Evolutionary conservation across 2,797 vertebrate genomes (phyloP), one percentile per base, ranked within the genome.

Genomic region (Allobates femoralis): DNA sequence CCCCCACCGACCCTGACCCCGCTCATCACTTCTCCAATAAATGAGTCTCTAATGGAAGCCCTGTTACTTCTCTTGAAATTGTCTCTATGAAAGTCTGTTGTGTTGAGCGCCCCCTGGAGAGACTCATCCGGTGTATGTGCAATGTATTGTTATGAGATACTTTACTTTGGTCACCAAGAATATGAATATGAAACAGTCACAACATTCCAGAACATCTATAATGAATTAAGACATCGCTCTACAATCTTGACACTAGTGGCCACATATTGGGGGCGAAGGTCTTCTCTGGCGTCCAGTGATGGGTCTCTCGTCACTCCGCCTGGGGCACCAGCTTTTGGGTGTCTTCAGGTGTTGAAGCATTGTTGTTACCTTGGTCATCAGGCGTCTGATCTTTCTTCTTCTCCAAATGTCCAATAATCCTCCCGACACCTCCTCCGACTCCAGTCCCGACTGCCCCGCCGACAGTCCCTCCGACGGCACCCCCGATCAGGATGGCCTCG

Each of bases 381-480:
- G 58, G 3, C 5, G 1, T 62, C 14, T 28, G 15, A 5, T 41
- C 14, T 23, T 30, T 76, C 23, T 67, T 75, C 23, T 75, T 37
- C 56, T 85, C 78, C 8, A 10, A 28, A 14, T 60, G 77, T 58
- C 88, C 88, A 32, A 90, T 85, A 0, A 1, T 46, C 0, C 26
- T 34, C 14, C 89, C 89, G 0, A 90, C 60, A 15, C 85, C n/a
- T 1, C 85, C 89, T 11, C 89, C 89, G 2, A 90, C 78, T 0
- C 85, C 87, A 14, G 87, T 86, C 1, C 89, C 88, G 28, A 89
- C 28, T 19, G 88, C 66, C 0, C 82, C 89, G 0, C 85, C 53
- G 14, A 88, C 8, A 3, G 85, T 62, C 3, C 88, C 89, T 0
- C 87, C 87, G 28, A 80, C 6, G 0, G 88, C 81, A 5, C 89